Conservation (phyloP, 1,140 invertebrate species). For the Papilio dardanus region DNA sequence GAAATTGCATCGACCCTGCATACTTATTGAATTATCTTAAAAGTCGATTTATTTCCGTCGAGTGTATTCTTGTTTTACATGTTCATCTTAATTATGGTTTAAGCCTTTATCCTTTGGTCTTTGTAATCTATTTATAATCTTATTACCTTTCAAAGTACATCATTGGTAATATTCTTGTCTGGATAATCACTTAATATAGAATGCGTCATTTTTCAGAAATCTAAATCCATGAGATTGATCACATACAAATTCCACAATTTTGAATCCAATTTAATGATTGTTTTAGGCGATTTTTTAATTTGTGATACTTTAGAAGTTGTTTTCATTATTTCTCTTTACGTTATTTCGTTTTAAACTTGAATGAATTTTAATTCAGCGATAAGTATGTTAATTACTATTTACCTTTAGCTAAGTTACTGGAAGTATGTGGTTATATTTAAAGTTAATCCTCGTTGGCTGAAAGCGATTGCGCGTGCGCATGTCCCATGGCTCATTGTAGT, state of each 20-base stretch:
- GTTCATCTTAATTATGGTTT: not conserved
- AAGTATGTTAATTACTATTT: conserved; percentile 6
- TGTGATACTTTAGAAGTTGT: not conserved
- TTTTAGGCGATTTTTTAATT: not conserved
- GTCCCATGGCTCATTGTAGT: conserved; percentile 19
- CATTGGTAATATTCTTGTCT: too few species aligned
- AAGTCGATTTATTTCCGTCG: conserved; percentile 10
- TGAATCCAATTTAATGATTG: not conserved
- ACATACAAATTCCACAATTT: not conserved
- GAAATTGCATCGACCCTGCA: not conserved
- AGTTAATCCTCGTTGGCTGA: not conserved
- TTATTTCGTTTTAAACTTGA: not conserved
- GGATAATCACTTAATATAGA: too few species aligned
- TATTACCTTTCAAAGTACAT: not conserved
- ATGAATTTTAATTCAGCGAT: conserved; percentile 22
- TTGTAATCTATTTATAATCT: not conserved
- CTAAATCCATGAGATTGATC: not conserved
- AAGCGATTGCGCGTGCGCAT: conserved; percentile 8
- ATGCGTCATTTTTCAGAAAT: too few species aligned
- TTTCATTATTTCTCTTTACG: not conserved
- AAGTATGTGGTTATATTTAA: not conserved
- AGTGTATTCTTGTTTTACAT: not conserved
- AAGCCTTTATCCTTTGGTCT: not conserved
- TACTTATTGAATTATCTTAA: conserved; percentile 17
- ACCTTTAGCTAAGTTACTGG: not conserved